phyloP scores from a whole-genome alignment of 2,888 invertebrate genomes.

The Phortica okadai region DNA sequence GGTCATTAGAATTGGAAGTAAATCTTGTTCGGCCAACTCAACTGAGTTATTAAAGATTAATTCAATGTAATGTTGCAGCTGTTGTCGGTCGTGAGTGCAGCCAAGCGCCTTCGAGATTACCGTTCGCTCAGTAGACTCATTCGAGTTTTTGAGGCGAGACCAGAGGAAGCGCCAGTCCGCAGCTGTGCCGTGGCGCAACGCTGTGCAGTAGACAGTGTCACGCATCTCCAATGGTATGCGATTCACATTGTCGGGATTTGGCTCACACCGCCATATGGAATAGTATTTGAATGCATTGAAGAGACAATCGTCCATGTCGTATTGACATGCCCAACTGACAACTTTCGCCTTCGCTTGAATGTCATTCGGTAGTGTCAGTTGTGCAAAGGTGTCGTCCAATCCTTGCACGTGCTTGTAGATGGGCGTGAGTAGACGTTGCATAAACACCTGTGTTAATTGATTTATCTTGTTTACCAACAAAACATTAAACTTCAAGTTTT shows the following conservation, averaged over 20 bases:
- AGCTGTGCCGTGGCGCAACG: constrained; percentile 81
- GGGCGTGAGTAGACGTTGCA: not conserved
- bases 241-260: not conserved
- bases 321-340: constrained; percentile 79
- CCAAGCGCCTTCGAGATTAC: not conserved
- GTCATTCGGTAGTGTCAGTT: constrained; percentile 43
- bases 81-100: not conserved
- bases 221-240: constrained; percentile 76
- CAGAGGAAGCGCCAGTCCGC: constrained; percentile 85
- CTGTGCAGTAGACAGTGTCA: constrained; percentile 83
- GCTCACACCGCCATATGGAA: not conserved
- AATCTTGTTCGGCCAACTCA: not conserved
- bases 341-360: constrained; percentile 72
- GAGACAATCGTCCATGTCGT: not conserved
- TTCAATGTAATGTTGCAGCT: not conserved
- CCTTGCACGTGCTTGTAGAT: not conserved
- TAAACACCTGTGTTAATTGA: not conserved
- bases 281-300: not conserved
- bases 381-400: not conserved
- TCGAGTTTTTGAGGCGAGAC: constrained; percentile 74
- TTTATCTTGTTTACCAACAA: not conserved
- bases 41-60: not conserved
- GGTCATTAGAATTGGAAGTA: not conserved
- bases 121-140: not conserved
- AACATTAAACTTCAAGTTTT: not conserved